Base-by-base conservation (phyloP, 2,888 invertebrate species). In the Malthinus flaveolus region DNA sequence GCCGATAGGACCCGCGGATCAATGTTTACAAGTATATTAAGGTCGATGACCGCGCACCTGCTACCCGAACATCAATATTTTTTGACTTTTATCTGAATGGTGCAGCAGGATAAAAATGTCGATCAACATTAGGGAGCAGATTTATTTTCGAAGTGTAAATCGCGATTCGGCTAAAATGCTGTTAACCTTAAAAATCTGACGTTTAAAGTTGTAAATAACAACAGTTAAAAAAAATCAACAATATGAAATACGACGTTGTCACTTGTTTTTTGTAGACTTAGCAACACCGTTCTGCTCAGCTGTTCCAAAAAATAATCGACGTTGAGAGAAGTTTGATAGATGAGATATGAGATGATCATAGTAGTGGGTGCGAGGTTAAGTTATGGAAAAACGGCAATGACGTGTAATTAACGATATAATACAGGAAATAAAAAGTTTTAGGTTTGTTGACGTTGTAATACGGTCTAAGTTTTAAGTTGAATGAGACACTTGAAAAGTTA, bases 1-100 rank as follows among this genome's bases (percentile, higher is more conserved):
- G 15, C 39, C 39, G 12, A 42, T 42, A 49, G 49, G 15, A 32
- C 49, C 54, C 44, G 36, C 39, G 56, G 75, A 78, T 78, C 78
- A 75, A 78, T 78, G 77, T 75, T 74, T 74, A 73, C 67, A 66
- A 42, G 65, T 65, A 61, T 60, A 39, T 49, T 65, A 70, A 63
- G 77, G 76, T 77, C 73, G 74, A 75, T 75, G 77, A 77, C 76
- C 77, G 76, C 76, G 75, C 76, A 75, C 72, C 50, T 59, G 56
- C 42, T 49, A 44, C 36, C 34, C 34, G 32, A 23, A 35, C 49
- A 46, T 56, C 56, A 49, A 56, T 56, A 56, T 36, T 56, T 34
- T 49, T 49, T 56, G 39, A 23, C 39, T 23, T 42, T 15, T 42
- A 23, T 42, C 13, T 42, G 39, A 42, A 42, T 42, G 23, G 23